Evolutionary conservation across 2,888 invertebrate species (phyloP), one percentile per base, ranked within the genome.

Genomic region (Plusia festucae): DNA sequence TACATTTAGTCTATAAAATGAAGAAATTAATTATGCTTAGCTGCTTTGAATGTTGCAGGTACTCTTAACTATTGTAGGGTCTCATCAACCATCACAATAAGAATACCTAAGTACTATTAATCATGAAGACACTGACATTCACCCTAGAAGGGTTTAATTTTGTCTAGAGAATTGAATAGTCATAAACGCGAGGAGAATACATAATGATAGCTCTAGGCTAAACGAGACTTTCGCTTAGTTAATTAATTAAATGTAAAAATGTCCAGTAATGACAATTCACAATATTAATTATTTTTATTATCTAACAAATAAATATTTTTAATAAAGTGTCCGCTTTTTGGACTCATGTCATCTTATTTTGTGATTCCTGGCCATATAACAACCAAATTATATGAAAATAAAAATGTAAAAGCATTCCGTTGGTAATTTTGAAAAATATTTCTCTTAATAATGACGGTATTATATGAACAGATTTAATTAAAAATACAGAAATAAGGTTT

Each of bases 221-320:
- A 56, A 69, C 62, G 67, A 63, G 56, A 72, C 79, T 76, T 73
- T 79, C 75, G 61, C 61, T 24, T 54, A 68, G 68, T 65, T 61
- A n/a, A n/a, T n/a, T 67, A 67, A 70, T 64, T 69, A 56, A 59
- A 58, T 49, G 54, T 57, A 52, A 65, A 6, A n/a, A 40, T 40
- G 2, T 40, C n/a, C 40, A 40, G 1, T n/a, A 7, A n/a, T 5
- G 5, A 2, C n/a, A 0, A 40, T 40, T 40, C n/a, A n/a, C 40
- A 40, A 40, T 40, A 5, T 3, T 40, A 40, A 0, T 40, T 15
- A 13, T 5, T n/a, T 40, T n/a, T 2, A n/a, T n/a, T 0, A n/a
- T n/a, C n/a, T n/a, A n/a, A n/a, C n/a, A n/a, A n/a, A n/a, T n/a
- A n/a, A n/a, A n/a, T n/a, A n/a, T n/a, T n/a, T n/a, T n/a, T n/a